Evolutionary conservation across 2,797 vertebrate genomes (phyloP), one percentile per base, ranked within the genome.

Genomic region (Anabas testudineus): DNA sequence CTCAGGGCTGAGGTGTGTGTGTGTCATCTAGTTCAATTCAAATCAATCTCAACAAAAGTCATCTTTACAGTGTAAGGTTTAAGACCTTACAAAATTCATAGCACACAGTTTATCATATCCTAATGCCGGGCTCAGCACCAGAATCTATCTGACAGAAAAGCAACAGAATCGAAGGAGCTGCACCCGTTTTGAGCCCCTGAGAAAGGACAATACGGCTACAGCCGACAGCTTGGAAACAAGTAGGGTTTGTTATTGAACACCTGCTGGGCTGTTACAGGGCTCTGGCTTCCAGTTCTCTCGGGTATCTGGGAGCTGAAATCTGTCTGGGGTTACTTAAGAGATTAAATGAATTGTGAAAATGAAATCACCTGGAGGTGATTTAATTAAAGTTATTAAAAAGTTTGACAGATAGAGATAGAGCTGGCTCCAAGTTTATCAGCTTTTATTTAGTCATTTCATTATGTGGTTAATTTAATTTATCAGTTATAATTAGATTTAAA

Each of bases 191-290:
- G 16, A 77, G 67, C n/a, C 43, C 42, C 36, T 9, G 58, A 74
- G 60, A 57, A 69, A 69, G 57, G 57, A 73, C 56, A 52, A 63
- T 67, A 21, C 75, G 82, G 70, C 72, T 84, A 78, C 76, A 70
- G 78, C 46, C 51, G 55, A 39, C 83, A 87, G 81, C 80, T 87
- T 70, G 63, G 48, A 76, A 62, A 54, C 32, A 60, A 34, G 71
- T 74, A 67, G 52, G 67, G 60, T 76, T 51, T 63, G 66, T 81
- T 67, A 76, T 60, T 45, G 75, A 84, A 81, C 81, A 85, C 76
- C 89, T 84, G 86, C 78, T 60, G 80, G 56, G 58, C 64, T 39
- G 68, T 47, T 68, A n/a, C 57, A 68, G 53, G 2, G 71, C 57
- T 59, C 36, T 65, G 61, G 49, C 67, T 47, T 22, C 59, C 28